Evolutionary conservation across 64 coral and sea anemone genomes (phyloP), one percentile per base, ranked within the genome.

Genomic region (Platygyra sinensis): DNA sequence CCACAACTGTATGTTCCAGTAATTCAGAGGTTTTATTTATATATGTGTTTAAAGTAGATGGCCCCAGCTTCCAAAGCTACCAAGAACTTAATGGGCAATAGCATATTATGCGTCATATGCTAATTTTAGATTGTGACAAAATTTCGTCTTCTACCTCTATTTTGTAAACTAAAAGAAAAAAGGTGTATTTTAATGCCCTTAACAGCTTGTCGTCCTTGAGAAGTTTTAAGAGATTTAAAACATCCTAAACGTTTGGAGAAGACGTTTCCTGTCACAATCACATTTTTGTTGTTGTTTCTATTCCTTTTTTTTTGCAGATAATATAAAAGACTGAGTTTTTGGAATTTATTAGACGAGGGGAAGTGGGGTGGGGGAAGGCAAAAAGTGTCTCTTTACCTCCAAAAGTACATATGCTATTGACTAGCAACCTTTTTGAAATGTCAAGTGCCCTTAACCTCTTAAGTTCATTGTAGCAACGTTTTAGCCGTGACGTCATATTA

Each of bases 181-280:
- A 36, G 73, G 30, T 33, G 11, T 15, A 36, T 75, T 75, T 75
- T 75, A 75, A 75, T 75, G 73, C 39, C n/a, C 16, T 42, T 75
- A 75, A 75, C 73, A 75, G 39, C 73, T 36, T 75, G 73, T 75
- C 30, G 73, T 75, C 73, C 30, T 33, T 75, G 73, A 75, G 73
- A 75, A 75, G 31, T 75, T 75, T 75, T 38, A 75, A 75, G 73
- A 75, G 30, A 75, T 75, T 75, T 75, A 75, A 75, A 75, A 75
- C 29, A 75, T 17, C 42, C 13, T 49, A 36, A 52, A 77, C 46
- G 46, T 52, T 77, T 77, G 39, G n/a, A 77, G 38, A 52, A 77
- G 75, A 77, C 75, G 39, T 77, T 77, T 77, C 33, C 74, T 77
- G 74, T 77, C 3, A 77, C 74, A 77, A 77, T 77, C 74, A 77